Evolutionary conservation across 2,888 invertebrate species (phyloP), one percentile per base, ranked within the genome.

Genomic region (Oconnorella tubifera): DNA sequence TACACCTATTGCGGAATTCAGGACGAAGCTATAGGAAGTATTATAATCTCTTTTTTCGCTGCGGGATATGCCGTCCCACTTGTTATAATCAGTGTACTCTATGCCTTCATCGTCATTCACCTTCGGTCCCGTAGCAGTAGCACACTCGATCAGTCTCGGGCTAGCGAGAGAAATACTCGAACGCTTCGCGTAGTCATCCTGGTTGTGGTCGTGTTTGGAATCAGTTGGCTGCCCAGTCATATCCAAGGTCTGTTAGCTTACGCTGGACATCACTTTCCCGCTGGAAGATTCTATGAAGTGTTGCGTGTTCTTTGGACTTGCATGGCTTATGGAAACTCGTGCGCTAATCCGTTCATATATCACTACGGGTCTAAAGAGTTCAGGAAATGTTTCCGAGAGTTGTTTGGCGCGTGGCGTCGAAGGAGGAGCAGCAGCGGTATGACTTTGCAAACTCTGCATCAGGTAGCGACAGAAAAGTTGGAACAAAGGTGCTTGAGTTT

Each of bases 321-420:
- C 51, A 57, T 68, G 66, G 63, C 68, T n/a, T 68, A 64, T 40
- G 64, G 66, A 6, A 68, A 68, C 62, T 66, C 66, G 27, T 66
- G 66, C 29, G 68, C 68, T 19, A 68, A 68, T 49, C 68, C 68
- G 29, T 53, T 68, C 59, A 68, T 68, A 48, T 68, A 68, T 51
- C 66, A 66, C 59, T 66, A 66, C 23, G 64, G 56, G 28, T 66
- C 66, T n/a, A 50, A 51, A 27, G 68, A 68, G 19, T 68, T 68
- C 62, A 28, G 66, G 1, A 66, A 59, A 33, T 40, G 59, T 53
- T 64, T 64, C 57, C 49, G 58, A 3, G 67, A 67, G 56, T n/a
- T n/a, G n/a, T n/a, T n/a, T n/a, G n/a, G n/a, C n/a, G n/a, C n/a
- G n/a, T n/a, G n/a, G n/a, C n/a, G n/a, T n/a, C n/a, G n/a, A n/a